Evolutionary conservation across 2,888 invertebrate species (phyloP).

Genomic region (Perithous albicinctus): DNA sequence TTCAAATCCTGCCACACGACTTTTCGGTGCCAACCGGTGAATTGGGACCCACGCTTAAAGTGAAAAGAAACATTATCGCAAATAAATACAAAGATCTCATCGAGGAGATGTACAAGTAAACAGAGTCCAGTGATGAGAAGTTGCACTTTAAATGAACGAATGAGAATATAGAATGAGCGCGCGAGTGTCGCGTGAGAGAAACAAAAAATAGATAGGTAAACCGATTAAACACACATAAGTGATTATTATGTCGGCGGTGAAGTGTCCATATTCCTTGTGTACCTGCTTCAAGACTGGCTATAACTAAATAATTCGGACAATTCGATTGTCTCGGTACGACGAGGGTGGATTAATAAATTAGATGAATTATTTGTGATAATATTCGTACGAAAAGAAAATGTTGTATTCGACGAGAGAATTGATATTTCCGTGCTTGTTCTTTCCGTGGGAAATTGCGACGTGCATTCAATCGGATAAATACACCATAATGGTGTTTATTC

Average conservation of each 20-base stretch:
- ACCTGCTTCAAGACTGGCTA: slow-evolving; percentile 68
- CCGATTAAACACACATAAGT: slow-evolving; percentile 27
- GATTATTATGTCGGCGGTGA: slow-evolving; percentile 47
- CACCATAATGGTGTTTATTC: slow-evolving; percentile 2
- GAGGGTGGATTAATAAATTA: slow-evolving; percentile 26
- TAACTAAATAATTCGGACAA: slow-evolving; percentile 57
- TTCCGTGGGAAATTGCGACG: not conserved
- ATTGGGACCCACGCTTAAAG: slow-evolving; percentile 96
- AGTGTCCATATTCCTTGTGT: slow-evolving; percentile 64
- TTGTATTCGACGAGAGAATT: slow-evolving; percentile 59
- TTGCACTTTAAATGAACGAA: slow-evolving; percentile 17
- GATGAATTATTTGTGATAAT: slow-evolving; percentile 64
- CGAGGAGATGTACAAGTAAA: slow-evolving; percentile 90
- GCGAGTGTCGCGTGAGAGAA: not conserved
- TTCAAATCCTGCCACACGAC: slow-evolving; percentile 92
- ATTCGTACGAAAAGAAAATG: slow-evolving; percentile 50
- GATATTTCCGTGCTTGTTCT: slow-evolving; percentile 18
- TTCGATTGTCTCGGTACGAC: slow-evolving; percentile 41
- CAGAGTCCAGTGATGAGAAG: not conserved
- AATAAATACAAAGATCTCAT: slow-evolving; percentile 92
- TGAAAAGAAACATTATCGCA: slow-evolving; percentile 91
- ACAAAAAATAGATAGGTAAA: slow-evolving; percentile 23
- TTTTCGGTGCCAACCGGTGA: slow-evolving; percentile 95
- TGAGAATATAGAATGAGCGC: slow-evolving; percentile 21
- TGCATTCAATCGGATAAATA: not conserved